Conservation (phyloP, 2,888 invertebrate species). For the Drosophila cognata region DNA sequence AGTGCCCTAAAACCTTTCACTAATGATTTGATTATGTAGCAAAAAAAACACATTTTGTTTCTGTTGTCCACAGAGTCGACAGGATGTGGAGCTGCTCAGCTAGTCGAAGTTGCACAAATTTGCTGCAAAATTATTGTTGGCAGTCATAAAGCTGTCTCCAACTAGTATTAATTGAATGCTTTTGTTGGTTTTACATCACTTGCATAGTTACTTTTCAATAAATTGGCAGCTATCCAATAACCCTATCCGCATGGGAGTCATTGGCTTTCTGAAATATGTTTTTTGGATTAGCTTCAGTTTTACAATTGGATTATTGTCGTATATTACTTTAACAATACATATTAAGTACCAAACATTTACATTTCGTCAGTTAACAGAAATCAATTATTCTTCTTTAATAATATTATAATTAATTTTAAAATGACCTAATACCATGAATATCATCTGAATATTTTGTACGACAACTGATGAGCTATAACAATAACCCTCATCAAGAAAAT, state of each 20-base stretch:
- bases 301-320: not conserved
- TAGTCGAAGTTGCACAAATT: slow-evolving; percentile 34
- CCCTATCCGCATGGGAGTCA: not conserved
- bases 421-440: not conserved
- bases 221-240: not conserved
- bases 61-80: slow-evolving; percentile 4
- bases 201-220: not conserved
- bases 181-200: slow-evolving; percentile 25
- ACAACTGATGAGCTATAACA: slow-evolving; percentile 1
- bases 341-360: not conserved
- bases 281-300: not conserved
- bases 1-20: slow-evolving; percentile 82
- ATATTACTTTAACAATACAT: not conserved
- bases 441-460: not conserved
- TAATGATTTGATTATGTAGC: slow-evolving; percentile 79
- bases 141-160: slow-evolving; percentile 51
- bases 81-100: slow-evolving; percentile 15
- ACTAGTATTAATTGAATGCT: slow-evolving; percentile 56
- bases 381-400: not conserved
- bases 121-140: slow-evolving; percentile 64
- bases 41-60: slow-evolving; percentile 26
- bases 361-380: not conserved
- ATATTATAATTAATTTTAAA: not conserved
- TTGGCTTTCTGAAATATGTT: not conserved
- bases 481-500: slow-evolving; percentile 5